These are phyloP conservation scores for Diadema setosum DNA, from an alignment of 35 echinoderm and acorn worm species.

Conservation along the genomic window DNA sequence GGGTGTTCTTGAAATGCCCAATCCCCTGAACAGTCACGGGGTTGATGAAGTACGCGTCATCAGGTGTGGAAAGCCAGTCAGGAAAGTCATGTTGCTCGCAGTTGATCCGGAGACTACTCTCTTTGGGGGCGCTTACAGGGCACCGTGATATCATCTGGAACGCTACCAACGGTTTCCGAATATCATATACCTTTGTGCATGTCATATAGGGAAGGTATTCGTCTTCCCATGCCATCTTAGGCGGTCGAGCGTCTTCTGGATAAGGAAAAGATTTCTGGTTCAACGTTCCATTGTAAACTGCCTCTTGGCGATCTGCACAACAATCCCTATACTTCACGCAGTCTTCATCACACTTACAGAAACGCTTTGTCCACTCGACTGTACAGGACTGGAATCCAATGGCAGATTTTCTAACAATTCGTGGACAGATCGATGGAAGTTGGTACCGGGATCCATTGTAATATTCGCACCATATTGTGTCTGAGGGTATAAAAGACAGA, in stretches of 20 bases:
- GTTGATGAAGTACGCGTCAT: not conserved
- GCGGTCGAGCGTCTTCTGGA: not conserved
- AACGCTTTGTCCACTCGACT: not conserved
- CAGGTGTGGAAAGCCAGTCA: not conserved
- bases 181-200: not conserved
- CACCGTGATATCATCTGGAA: not conserved
- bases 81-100: not conserved
- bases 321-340: not conserved
- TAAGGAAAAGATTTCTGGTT: not conserved
- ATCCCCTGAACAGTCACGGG: not conserved
- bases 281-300: not conserved
- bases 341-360: not conserved
- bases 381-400: too few relatives aligned
- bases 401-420: too few relatives aligned
- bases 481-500: too few relatives aligned
- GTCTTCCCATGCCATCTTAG: slow-evolving; percentile 5
- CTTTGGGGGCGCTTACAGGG: not conserved
- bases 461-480: too few relatives aligned
- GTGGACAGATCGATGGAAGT: too few relatives aligned
- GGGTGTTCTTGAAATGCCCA: slow-evolving; percentile 24
- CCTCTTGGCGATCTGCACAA: not conserved
- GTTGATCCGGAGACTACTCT: not conserved
- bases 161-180: not conserved
- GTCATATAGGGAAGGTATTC: not conserved
- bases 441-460: too few relatives aligned